Conservation (phyloP, 2,888 invertebrate species). For the Endomychus coccineus region DNA sequence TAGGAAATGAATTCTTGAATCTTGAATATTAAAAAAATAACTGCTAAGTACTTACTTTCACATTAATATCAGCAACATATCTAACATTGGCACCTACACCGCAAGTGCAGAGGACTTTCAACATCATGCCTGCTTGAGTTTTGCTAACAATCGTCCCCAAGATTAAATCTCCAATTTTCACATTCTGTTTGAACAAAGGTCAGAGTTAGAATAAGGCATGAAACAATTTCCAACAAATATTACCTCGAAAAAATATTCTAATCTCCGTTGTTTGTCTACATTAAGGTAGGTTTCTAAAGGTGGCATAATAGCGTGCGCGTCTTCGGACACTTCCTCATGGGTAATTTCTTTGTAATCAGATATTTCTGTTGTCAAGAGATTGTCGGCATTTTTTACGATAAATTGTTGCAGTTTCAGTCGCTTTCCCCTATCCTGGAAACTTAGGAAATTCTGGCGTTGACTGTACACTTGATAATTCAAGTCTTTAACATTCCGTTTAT, state of each 20-base stretch:
- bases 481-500: conserved; percentile 53
- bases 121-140: conserved; percentile 63
- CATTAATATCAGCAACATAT: conserved; percentile 78
- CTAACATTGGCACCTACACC: conserved; percentile 68
- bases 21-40: not conserved
- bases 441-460: conserved; percentile 70
- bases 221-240: conserved; percentile 25
- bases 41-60: conserved; percentile 57
- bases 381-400: conserved; percentile 74
- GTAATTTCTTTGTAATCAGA: conserved; percentile 40
- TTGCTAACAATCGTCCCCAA: conserved; percentile 72
- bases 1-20: too few species aligned
- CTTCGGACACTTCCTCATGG: conserved; percentile 48
- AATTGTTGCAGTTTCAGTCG: conserved; percentile 80
- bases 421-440: conserved; percentile 78
- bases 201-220: not conserved
- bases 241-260: conserved; percentile 78
- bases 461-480: conserved; percentile 69
- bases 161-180: conserved; percentile 70
- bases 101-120: conserved; percentile 79
- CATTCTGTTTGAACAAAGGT: too few species aligned
- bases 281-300: conserved; percentile 79
- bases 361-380: conserved; percentile 58
- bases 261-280: conserved; percentile 68
- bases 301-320: conserved; percentile 75